Conservation (phyloP, 2,797 vertebrate genomes). For the Cossypha niveicapilla region DNA sequence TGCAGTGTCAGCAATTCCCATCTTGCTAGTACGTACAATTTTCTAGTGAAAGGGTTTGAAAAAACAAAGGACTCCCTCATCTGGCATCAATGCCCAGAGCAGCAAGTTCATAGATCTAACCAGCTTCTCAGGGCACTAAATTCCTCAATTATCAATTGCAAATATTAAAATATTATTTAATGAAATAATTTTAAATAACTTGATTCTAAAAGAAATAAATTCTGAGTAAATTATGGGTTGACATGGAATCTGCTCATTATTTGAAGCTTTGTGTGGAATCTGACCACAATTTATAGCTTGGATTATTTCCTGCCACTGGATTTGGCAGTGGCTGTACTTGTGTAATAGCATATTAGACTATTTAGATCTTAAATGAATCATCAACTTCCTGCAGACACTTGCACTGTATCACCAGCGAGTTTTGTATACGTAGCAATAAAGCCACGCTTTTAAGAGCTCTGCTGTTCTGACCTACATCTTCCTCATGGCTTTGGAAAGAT, state of each 20-base stretch:
- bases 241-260: not conserved
- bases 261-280: not conserved
- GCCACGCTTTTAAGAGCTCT: not conserved
- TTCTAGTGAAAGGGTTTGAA: not conserved
- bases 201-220: not conserved
- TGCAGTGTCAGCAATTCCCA: not conserved
- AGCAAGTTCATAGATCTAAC: not conserved
- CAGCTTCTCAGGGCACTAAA: not conserved
- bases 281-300: not conserved
- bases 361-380: not conserved
- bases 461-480: not conserved
- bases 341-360: not conserved
- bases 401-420: not conserved
- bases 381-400: not conserved
- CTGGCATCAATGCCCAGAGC: not conserved
- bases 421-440: not conserved
- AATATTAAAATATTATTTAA: not conserved
- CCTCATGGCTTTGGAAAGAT: not conserved
- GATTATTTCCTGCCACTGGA: not conserved
- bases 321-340: not conserved
- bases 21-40: not conserved
- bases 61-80: constrained; percentile 24
- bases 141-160: not conserved
- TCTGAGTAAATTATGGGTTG: not conserved
- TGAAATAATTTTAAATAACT: not conserved